Evolutionary conservation across 2,888 invertebrate genomes (phyloP).

Genomic region (Ennomos quercinarius): DNA sequence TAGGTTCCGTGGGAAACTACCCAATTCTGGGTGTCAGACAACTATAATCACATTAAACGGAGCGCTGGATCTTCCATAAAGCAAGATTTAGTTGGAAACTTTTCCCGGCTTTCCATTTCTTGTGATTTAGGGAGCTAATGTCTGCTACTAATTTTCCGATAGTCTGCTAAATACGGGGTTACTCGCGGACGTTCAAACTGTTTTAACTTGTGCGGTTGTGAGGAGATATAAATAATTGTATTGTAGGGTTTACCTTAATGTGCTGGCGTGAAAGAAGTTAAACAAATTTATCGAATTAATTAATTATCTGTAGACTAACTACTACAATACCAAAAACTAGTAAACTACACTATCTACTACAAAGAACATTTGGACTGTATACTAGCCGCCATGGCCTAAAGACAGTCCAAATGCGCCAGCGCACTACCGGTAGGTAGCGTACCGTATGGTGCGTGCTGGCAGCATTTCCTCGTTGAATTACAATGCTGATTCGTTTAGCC

Average conservation of each 20-base stretch:
- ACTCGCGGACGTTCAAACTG: constrained; percentile 44
- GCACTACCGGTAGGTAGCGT: too few relatives aligned
- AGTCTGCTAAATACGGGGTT: constrained; percentile 42
- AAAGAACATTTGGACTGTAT: too few relatives aligned
- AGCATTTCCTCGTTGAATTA: too few relatives aligned
- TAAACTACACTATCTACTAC: too few relatives aligned
- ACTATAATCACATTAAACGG: constrained; percentile 12
- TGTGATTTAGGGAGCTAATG: constrained; percentile 39
- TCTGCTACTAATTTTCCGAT: constrained; percentile 49
- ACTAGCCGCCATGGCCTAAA: too few relatives aligned
- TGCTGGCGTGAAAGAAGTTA: neutral
- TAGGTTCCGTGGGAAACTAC: too few relatives aligned
- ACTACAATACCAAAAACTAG: too few relatives aligned
- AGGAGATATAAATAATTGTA: constrained; percentile 26
- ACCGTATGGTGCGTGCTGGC: too few relatives aligned
- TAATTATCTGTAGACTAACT: too few relatives aligned
- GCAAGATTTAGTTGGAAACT: constrained; percentile 26
- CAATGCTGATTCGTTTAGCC: too few relatives aligned
- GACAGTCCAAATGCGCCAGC: too few relatives aligned
- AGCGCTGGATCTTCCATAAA: constrained; percentile 21
- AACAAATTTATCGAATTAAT: constrained; percentile 1
- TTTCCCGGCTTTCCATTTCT: constrained; percentile 21
- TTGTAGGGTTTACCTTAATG: constrained; percentile 9
- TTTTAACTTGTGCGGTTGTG: constrained; percentile 38
- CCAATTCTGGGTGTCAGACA: neutral